phyloP scores from a whole-genome alignment of 2,113 vertebrate genomes.

The Callipepla californica region DNA sequence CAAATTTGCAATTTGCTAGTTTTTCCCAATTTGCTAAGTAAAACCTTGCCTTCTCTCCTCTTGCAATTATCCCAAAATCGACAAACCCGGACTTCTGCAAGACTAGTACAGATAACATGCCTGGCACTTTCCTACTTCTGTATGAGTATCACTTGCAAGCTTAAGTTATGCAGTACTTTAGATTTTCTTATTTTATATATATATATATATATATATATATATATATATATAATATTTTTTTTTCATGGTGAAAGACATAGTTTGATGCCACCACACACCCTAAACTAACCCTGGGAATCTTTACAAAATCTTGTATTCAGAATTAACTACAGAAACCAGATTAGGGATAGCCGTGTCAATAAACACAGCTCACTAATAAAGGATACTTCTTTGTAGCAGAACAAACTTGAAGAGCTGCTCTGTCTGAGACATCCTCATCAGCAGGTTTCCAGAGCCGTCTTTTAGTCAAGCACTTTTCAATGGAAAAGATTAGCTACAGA shows the following conservation, averaged over 20 bases:
- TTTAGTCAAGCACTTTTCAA: conserved; percentile 87
- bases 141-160: rapidly evolving
- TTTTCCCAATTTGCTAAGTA: not conserved
- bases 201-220: no score
- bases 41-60: not conserved
- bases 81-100: not conserved
- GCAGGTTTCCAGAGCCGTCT: conserved; percentile 84
- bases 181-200: not conserved
- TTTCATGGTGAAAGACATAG: not conserved
- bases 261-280: not conserved
- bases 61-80: not conserved
- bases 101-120: not conserved
- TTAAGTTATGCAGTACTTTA: not conserved
- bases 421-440: conserved; percentile 87
- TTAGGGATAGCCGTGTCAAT: not conserved
- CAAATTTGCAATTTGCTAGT: not conserved
- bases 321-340: not conserved
- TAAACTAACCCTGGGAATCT: not conserved
- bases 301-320: not conserved
- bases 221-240: no score
- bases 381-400: conserved; percentile 94
- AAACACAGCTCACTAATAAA: conserved; percentile 54
- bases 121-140: rapidly evolving
- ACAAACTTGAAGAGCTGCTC: conserved; percentile 88
- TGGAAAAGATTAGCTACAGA: conserved; percentile 87